Percentiles rank a stretch among this genome's conserved stretches.
phyloP scores from a whole-genome alignment of 1,140 invertebrate genomes.

The Pantala flavescens region DNA sequence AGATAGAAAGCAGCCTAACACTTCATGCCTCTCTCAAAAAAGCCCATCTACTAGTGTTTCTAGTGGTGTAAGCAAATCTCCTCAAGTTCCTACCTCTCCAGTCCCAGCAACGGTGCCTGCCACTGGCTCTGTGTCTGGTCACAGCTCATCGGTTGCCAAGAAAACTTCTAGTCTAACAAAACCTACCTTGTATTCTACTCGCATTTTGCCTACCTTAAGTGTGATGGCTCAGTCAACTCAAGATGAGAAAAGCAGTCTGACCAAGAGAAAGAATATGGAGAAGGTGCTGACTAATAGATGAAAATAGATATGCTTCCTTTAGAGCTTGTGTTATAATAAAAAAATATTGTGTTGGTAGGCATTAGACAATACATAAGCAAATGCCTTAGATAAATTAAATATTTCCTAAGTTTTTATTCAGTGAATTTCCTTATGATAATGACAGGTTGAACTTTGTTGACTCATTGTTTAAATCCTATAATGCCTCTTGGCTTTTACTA shows the following conservation, averaged over 20 bases:
- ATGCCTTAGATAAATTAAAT: neutral
- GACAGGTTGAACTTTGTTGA: constrained; percentile 3
- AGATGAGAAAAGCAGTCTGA: neutral
- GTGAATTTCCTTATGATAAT: neutral
- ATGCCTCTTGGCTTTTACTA: neutral
- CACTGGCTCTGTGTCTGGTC: neutral
- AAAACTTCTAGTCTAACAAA: constrained; percentile 4
- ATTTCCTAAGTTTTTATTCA: neutral
- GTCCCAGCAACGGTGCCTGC: neutral
- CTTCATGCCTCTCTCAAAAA: neutral
- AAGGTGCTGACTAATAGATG: neutral
- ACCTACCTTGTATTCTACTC: neutral
- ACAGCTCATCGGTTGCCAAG: neutral
- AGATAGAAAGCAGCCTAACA: neutral
- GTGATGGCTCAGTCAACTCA: neutral
- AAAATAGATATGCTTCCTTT: neutral
- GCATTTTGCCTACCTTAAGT: neutral
- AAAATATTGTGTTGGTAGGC: neutral
- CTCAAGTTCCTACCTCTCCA: neutral
- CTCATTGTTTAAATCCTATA: constrained; percentile 9
- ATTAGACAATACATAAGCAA: constrained; percentile 2
- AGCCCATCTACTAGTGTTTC: neutral
- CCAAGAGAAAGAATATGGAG: neutral
- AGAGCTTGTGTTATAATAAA: neutral
- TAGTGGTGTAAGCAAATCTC: neutral